Base-by-base conservation (phyloP, 2,113 vertebrate genomes). In the Labrus mixtus region DNA sequence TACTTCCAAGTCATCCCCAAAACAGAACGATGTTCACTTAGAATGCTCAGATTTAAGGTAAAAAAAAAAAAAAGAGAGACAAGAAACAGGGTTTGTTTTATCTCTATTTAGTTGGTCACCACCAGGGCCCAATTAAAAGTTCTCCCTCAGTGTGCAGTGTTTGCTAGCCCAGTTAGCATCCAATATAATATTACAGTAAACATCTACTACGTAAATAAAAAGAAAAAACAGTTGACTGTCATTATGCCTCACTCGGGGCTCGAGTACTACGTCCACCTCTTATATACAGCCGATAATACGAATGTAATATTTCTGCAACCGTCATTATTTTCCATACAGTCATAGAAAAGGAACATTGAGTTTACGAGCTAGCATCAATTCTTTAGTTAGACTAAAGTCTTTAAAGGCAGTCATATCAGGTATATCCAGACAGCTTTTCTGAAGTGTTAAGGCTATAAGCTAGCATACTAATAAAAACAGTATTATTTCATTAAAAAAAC, bases 381-480 rank as follows among this genome's bases (percentile, higher is more conserved):
- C 59, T 53, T 29, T 1, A 33, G 37, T 23, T 7, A 25, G 11
- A 64, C 60, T 54, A 50, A 50, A 50, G 43, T 11, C 19, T 29
- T 69, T 39, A 65, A 70, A 78, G 70, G 25, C 25, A 33, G 46
- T 25, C 45, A 12, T 3, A 53, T 15, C 45, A 76, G 29, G 41
- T 68, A 74, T 20, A 2, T 75, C 1, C 36, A 66, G 46, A 23
- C 37, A 23, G 46, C 53, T 68, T n/a, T 61, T 84, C 25, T 56
- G 20, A 72, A 66, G 17, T 39, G 36, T 80, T 80, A 90, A 90
- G 84, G 81, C 73, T 84, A 89, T 63, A 29, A 73, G 53, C 85
- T 88, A 92, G 60, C 33, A 78, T 48, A 43, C 64, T 29, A 64
- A 46, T 75, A 29, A 79, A 72, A 83, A 82, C 48, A 48, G 25